Percentiles rank a stretch among this genome's conserved stretches.
Conservation (phyloP, 2,113 vertebrate genomes). For the Chloropsis hardwickii region DNA sequence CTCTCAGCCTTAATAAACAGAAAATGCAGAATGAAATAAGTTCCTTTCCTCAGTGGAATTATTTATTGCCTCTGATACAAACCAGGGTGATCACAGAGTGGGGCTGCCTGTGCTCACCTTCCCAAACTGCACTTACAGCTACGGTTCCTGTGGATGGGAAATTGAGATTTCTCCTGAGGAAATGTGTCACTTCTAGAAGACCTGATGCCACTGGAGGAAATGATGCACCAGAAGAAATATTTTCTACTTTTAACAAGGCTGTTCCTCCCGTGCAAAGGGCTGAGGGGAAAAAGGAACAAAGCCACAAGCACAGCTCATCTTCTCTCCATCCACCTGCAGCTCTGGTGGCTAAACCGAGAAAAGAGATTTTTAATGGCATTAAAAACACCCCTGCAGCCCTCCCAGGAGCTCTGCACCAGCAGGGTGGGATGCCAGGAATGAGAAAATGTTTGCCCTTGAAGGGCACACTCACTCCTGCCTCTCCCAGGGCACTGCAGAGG, state of each 20-base stretch:
- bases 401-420: fast-evolving
- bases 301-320: neutral
- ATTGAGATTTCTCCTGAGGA: neutral
- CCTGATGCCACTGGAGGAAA: neutral
- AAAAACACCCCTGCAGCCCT: neutral
- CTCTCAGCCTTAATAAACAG: neutral
- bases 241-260: neutral
- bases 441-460: neutral
- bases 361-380: neutral
- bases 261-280: neutral
- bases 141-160: neutral
- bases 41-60: neutral
- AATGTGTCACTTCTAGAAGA: neutral
- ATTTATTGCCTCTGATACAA: neutral
- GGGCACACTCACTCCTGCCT: neutral
- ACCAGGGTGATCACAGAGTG: neutral
- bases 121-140: neutral
- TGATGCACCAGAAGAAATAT: neutral
- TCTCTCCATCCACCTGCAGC: neutral
- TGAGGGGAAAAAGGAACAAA: neutral
- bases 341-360: neutral
- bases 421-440: neutral
- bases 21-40: neutral
- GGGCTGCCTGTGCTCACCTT: neutral
- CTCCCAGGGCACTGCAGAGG: neutral